Percentiles rank a stretch among this genome's conserved stretches.
These are phyloP conservation scores for Sabellastarte sp. DNA, from an alignment of 2,888 invertebrate genomes.

Conservation along the genomic window DNA sequence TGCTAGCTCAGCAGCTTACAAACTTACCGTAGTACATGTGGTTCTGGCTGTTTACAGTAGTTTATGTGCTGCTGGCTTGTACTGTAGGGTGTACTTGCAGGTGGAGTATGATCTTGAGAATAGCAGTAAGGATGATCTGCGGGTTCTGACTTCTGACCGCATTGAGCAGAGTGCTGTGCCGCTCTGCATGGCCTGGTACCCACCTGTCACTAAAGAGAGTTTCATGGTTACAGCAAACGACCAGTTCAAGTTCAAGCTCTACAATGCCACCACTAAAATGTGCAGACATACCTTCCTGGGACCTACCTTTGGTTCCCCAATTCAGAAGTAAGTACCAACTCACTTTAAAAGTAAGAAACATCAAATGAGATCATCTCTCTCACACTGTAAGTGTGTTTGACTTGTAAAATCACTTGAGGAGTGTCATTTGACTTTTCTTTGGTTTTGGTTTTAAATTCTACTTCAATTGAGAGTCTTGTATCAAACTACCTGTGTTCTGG, in stretches of 20 bases:
- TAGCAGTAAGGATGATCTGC: slow-evolving; percentile 49
- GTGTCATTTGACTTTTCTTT: no score
- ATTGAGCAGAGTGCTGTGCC: slow-evolving; percentile 70
- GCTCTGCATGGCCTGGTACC: slow-evolving; percentile 63
- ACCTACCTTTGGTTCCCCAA: slow-evolving; percentile 70
- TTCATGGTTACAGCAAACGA: slow-evolving; percentile 68
- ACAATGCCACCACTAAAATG: slow-evolving; percentile 68
- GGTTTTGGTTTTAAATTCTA: not conserved
- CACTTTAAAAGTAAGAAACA: no score
- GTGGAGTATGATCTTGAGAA: slow-evolving; percentile 58
- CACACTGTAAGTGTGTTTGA: no score
- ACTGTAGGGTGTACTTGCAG: no score
- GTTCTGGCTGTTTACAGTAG: no score
- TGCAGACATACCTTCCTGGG: slow-evolving; percentile 70
- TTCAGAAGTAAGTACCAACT: slow-evolving; percentile 56
- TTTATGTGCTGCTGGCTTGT: no score
- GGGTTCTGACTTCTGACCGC: slow-evolving; percentile 62
- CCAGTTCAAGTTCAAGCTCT: slow-evolving; percentile 72
- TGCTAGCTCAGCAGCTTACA: no score
- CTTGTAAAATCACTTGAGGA: no score
- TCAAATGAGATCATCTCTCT: no score
- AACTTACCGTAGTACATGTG: no score
- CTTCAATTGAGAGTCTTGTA: no score
- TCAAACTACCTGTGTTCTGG: no score
- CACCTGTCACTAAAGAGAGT: slow-evolving; percentile 58